Conservation (phyloP, 2,797 vertebrate genomes). For the Propithecus perrieri region DNA sequence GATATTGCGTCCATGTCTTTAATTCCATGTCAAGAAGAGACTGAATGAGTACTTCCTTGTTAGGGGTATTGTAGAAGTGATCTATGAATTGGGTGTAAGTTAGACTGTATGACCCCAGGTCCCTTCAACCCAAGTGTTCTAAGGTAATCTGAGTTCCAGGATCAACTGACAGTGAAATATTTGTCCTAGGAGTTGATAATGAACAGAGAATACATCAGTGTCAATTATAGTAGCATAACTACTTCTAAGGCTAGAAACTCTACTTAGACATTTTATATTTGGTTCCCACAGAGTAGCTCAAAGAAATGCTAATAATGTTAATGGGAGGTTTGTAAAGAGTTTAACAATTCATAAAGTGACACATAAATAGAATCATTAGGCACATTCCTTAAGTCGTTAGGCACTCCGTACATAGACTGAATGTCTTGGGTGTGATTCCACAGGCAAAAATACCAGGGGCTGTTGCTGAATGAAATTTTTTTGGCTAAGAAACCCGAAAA, state of each 20-base stretch:
- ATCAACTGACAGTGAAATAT: not conserved
- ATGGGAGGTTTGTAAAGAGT: not conserved
- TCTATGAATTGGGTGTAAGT: not conserved
- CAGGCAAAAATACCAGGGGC: not conserved
- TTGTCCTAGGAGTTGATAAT: not conserved
- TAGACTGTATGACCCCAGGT: not conserved
- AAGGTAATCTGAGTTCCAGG: not conserved
- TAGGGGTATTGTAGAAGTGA: not conserved
- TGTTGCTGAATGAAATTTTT: not conserved
- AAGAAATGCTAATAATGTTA: slow-evolving; percentile 45
- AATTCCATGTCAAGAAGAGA: not conserved
- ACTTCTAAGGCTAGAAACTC: not conserved
- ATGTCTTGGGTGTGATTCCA: slow-evolving; percentile 5
- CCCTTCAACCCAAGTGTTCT: not conserved
- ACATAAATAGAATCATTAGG: not conserved
- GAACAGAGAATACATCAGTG: rapidly evolving
- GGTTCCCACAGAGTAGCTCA: slow-evolving; percentile 38
- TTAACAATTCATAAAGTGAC: not conserved
- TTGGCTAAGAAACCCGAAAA: not conserved
- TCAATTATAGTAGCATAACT: rapidly evolving
- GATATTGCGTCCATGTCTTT: not conserved
- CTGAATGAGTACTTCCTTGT: not conserved
- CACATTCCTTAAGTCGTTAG: not conserved
- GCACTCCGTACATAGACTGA: not conserved
- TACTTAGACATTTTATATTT: not conserved